phyloP scores from a whole-genome alignment of 2,113 vertebrate species.

The Psilopogon haemacephalus region DNA sequence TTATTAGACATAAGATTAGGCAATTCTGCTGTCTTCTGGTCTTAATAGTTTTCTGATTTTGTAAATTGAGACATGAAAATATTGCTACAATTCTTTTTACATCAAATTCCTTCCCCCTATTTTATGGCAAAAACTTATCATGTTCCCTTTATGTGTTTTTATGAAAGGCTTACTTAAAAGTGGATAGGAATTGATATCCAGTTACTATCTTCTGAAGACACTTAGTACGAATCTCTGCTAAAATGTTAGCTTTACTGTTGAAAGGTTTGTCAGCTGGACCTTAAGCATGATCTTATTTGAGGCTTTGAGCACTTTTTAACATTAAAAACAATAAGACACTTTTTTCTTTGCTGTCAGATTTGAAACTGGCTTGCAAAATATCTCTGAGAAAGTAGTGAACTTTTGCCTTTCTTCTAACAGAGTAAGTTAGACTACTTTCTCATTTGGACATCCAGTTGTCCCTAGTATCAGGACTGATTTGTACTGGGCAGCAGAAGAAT shows the following conservation, averaged over 20 bases:
- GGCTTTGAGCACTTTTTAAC: not conserved
- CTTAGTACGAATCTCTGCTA: not conserved
- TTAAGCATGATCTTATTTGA: not conserved
- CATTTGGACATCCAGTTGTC: not conserved
- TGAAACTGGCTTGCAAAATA: conserved; percentile 14
- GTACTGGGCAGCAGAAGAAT: not conserved
- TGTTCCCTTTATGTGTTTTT: not conserved
- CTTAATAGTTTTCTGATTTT: conserved; percentile 59
- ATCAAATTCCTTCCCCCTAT: not conserved
- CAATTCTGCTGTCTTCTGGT: conserved; percentile 53
- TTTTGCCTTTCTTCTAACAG: not conserved
- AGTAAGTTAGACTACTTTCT: not conserved
- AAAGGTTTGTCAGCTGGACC: not conserved
- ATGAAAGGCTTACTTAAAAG: not conserved
- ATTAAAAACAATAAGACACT: not conserved
- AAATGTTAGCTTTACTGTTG: not conserved
- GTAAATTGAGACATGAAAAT: conserved; percentile 35
- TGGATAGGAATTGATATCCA: not conserved
- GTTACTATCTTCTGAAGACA: not conserved
- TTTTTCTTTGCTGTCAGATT: not conserved
- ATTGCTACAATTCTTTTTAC: not conserved
- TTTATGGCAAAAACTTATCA: not conserved
- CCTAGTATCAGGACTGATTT: not conserved
- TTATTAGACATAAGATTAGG: conserved; percentile 27
- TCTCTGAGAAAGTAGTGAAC: not conserved